Conservation (phyloP, 2,113 vertebrate genomes). For the Poeciliopsis prolifica region DNA sequence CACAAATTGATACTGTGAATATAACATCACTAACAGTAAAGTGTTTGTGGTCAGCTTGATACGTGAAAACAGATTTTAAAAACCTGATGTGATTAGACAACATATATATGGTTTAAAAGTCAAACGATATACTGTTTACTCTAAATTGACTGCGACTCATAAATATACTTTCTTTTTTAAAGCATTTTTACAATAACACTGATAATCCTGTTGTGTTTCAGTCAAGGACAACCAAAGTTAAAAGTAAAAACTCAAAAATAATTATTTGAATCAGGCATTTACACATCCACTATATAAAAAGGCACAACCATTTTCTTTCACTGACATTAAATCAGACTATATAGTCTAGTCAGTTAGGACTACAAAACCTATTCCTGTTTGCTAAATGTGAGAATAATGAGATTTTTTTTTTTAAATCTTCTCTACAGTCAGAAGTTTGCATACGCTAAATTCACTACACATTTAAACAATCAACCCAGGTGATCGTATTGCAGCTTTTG, state of each 20-base stretch:
- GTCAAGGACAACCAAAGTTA: background rate
- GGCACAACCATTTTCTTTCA: background rate
- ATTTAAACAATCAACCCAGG: background rate
- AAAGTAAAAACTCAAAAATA: background rate
- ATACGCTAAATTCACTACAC: background rate
- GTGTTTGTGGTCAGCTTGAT: conserved; percentile 35
- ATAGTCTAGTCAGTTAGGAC: background rate
- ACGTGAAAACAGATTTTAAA: conserved; percentile 25
- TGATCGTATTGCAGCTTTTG: background rate
- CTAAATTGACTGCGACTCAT: conserved; percentile 20
- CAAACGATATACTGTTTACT: conserved; percentile 27
- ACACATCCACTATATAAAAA: background rate
- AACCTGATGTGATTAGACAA: conserved; percentile 40
- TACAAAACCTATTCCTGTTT: background rate
- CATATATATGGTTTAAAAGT: conserved; percentile 51
- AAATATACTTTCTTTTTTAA: background rate
- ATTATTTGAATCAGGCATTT: background rate
- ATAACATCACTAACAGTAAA: background rate
- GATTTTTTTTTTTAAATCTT: background rate
- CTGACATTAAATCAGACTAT: background rate
- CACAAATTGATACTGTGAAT: conserved; percentile 12
- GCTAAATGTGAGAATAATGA: background rate
- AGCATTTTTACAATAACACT: background rate
- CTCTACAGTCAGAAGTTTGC: background rate
- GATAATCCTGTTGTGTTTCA: background rate